Evolutionary conservation across 1,140 invertebrate genomes (phyloP).

Genomic region (Drepana arcuata): DNA sequence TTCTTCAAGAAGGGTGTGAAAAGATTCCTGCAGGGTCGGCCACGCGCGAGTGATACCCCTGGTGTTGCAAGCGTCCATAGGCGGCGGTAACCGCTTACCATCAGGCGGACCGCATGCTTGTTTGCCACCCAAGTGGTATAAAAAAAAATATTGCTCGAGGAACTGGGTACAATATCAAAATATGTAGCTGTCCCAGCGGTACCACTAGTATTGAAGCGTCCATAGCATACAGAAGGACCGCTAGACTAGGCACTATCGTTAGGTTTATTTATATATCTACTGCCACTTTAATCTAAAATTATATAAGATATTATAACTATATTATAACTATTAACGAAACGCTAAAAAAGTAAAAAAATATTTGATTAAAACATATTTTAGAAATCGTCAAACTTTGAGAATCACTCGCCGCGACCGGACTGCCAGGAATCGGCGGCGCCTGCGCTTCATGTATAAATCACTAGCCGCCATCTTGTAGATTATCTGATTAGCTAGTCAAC

Average conservation of each 20-base stretch:
- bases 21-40: too few relatives aligned
- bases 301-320: background rate
- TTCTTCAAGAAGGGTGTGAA: too few relatives aligned
- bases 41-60: too few relatives aligned
- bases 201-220: too few relatives aligned
- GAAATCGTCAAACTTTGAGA: conserved; percentile 32
- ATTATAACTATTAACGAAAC: background rate
- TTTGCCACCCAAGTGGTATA: too few relatives aligned
- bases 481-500: conserved; percentile 49
- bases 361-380: background rate
- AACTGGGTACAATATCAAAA: too few relatives aligned
- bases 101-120: too few relatives aligned
- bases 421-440: conserved; percentile 29
- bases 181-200: too few relatives aligned
- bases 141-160: too few relatives aligned
- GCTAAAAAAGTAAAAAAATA: background rate
- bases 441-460: conserved; percentile 46
- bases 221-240: too few relatives aligned
- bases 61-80: too few relatives aligned
- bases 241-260: background rate
- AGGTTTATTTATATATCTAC: background rate
- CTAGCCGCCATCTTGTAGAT: conserved; percentile 39
- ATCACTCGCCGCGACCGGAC: conserved; percentile 11
- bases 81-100: too few relatives aligned
- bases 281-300: background rate